Percentiles rank a stretch among this genome's conserved stretches.
Evolutionary conservation across 2,113 vertebrate genomes (phyloP).

Genomic region (Elgaria multicarinata): DNA sequence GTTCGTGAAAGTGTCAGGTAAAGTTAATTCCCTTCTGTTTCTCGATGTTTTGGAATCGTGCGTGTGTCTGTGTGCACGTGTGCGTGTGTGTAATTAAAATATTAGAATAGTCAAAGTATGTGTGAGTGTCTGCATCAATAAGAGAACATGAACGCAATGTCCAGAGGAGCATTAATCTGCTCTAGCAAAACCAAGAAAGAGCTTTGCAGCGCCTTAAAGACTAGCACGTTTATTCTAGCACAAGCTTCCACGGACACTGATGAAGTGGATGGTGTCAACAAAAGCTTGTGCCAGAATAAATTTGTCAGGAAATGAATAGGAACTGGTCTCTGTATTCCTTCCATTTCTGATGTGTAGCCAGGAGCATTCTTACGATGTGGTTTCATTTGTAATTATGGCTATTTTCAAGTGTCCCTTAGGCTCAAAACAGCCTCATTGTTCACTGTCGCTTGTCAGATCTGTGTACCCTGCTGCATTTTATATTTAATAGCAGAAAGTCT

Average conservation of each 20-base stretch:
- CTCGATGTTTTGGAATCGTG: rapidly evolving
- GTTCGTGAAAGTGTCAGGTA: slow-evolving; percentile 6
- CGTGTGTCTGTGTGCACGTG: not conserved
- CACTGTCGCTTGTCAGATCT: slow-evolving; percentile 26
- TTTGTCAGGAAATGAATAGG: no score
- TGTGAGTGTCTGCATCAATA: no score
- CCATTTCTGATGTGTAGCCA: not conserved
- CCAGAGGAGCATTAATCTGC: no score
- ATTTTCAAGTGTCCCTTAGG: not conserved
- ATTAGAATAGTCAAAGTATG: not conserved
- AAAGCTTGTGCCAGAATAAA: no score
- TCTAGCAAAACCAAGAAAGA: no score
- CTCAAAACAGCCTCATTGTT: slow-evolving; percentile 29
- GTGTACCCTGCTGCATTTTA: slow-evolving; percentile 23
- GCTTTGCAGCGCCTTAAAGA: no score
- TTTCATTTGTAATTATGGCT: not conserved
- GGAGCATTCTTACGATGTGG: not conserved
- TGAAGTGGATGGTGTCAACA: no score
- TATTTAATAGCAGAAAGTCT: slow-evolving; percentile 43
- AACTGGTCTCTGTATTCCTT: not conserved
- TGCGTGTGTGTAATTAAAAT: not conserved
- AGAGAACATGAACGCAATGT: not conserved
- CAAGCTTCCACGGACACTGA: no score
- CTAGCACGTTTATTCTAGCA: no score
- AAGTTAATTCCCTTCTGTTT: rapidly evolving